These are phyloP conservation scores for Drosophila jambulina DNA, from an alignment of 1,140 invertebrate species.

Conservation along the genomic window DNA sequence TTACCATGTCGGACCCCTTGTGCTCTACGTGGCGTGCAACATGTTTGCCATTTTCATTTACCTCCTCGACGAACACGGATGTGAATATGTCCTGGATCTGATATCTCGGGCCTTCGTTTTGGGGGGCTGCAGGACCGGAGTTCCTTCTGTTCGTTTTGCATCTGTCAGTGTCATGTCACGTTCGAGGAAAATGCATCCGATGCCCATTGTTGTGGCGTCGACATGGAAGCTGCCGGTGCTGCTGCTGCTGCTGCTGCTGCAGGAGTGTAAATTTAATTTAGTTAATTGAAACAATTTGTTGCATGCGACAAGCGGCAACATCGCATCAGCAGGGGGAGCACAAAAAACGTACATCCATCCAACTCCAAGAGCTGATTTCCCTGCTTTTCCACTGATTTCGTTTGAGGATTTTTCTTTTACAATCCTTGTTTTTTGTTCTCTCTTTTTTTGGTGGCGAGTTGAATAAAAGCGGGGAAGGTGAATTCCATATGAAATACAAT, in stretches of 20 bases:
- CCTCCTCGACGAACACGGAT: constrained; percentile 15
- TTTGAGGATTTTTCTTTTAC: constrained; percentile 78
- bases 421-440: constrained; percentile 19
- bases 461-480: constrained; percentile 11
- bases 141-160: constrained; percentile 64
- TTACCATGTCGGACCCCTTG: constrained; percentile 60
- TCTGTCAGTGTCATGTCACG: constrained; percentile 83
- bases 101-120: constrained; percentile 56
- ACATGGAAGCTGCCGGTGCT: constrained; percentile 58
- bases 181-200: constrained; percentile 77
- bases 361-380: constrained; percentile 27
- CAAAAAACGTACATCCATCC: constrained; percentile 6
- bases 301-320: constrained; percentile 72
- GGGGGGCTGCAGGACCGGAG: constrained; percentile 24
- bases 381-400: constrained; percentile 75
- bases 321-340: constrained; percentile 33
- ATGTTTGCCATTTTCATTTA: constrained; percentile 73
- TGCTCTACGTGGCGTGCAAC: constrained; percentile 54
- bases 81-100: constrained; percentile 3
- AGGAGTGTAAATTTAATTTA: constrained; percentile 85
- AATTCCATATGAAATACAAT: constrained; percentile 54
- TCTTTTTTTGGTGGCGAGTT: constrained; percentile 17
- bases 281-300: constrained; percentile 85
- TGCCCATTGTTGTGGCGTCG: constrained; percentile 49
- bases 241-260: constrained; percentile 53